phyloP scores from a whole-genome alignment of 2,888 invertebrate genomes.

The Diaphora mendica region DNA sequence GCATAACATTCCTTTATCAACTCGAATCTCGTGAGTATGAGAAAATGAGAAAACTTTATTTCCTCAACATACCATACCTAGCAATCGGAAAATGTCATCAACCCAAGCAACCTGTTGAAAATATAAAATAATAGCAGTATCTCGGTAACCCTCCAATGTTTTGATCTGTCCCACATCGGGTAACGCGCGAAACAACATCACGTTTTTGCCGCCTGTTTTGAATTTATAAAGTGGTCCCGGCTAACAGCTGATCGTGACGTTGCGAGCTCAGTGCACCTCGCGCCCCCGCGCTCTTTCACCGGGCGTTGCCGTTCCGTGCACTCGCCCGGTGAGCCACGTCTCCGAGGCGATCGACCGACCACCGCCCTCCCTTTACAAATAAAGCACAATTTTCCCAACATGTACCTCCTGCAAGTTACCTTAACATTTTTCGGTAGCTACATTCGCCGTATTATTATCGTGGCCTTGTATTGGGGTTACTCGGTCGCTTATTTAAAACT shows the following conservation, averaged over 20 bases:
- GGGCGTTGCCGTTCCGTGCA: conserved; percentile 73
- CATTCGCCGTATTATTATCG: conserved; percentile 36
- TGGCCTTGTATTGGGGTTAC: conserved; percentile 56
- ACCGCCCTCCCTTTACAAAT: conserved; percentile 61
- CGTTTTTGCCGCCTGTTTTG: conserved; percentile 80
- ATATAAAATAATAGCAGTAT: conserved; percentile 49
- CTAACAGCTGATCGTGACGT: conserved; percentile 81
- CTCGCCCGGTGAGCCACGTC: conserved; percentile 53
- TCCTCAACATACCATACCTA: neutral
- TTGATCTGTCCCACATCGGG: conserved; percentile 61
- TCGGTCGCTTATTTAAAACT: conserved; percentile 45
- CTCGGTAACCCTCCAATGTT: conserved; percentile 53
- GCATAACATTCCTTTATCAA: no score
- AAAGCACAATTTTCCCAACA: conserved; percentile 70
- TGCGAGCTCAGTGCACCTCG: conserved; percentile 57
- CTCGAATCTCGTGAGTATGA: conserved; percentile 7
- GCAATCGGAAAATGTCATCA: conserved; percentile 31
- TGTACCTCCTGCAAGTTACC: conserved; percentile 66
- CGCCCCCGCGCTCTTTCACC: conserved; percentile 54
- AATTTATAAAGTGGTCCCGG: conserved; percentile 72
- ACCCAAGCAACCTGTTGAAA: conserved; percentile 49
- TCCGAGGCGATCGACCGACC: conserved; percentile 81
- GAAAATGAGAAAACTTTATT: conserved; percentile 27
- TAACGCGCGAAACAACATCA: conserved; percentile 61
- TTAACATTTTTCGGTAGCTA: conserved; percentile 53